A percentile compares a stretch with the other conserved stretches of the same genome.
Evolutionary conservation across 2,888 invertebrate species (phyloP).

Genomic region (Rhimphoctona megacephalus): DNA sequence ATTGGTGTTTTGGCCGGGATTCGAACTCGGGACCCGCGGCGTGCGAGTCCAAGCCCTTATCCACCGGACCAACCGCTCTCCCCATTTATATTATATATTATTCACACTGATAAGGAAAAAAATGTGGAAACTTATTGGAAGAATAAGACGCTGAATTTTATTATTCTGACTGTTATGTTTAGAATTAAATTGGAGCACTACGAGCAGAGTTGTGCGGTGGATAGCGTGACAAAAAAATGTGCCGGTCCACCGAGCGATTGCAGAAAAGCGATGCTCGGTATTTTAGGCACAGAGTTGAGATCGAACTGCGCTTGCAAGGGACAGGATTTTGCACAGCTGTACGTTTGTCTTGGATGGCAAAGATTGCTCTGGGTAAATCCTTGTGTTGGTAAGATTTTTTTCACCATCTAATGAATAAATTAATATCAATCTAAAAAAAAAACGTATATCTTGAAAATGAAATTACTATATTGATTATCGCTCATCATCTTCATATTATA

Average conservation of each 20-base stretch:
- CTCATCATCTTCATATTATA: no score
- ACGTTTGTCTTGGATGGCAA: conserved; percentile 96
- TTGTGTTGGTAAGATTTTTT: conserved; percentile 91
- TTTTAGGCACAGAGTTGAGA: conserved; percentile 94
- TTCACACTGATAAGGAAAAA: neutral
- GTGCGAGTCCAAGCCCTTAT: no score
- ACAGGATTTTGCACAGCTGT: conserved; percentile 93
- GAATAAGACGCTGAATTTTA: neutral
- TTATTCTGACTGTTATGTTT: neutral
- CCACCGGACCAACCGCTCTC: no score
- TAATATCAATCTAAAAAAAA: no score
- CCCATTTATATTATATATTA: no score
- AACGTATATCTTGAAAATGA: no score
- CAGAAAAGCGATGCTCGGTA: conserved; percentile 93
- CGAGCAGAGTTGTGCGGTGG: conserved; percentile 96
- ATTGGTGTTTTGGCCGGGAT: no score
- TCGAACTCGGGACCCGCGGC: no score
- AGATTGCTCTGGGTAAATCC: conserved; percentile 96
- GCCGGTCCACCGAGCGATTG: conserved; percentile 95
- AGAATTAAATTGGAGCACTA: conserved; percentile 91
- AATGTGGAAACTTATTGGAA: no score
- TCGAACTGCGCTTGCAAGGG: conserved; percentile 95
- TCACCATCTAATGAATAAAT: neutral
- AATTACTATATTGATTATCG: no score
- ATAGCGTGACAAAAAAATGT: conserved; percentile 95